Evolutionary conservation across 2,797 vertebrate species (phyloP).

Genomic region (Alca torda): DNA sequence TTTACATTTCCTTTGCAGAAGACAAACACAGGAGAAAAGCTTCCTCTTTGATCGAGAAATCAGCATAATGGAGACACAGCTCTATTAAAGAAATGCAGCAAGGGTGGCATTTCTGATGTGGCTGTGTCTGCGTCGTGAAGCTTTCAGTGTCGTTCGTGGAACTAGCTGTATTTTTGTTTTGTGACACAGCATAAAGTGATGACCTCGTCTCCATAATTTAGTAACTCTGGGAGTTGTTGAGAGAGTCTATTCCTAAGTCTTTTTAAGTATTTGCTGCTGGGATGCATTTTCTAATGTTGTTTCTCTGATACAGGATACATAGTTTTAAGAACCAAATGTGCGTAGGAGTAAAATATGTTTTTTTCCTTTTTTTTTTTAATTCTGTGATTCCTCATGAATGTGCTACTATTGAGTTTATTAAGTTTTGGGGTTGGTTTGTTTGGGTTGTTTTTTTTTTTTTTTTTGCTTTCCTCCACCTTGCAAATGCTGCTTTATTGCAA

Average conservation of each 20-base stretch:
- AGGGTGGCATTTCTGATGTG: background rate
- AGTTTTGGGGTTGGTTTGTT: background rate
- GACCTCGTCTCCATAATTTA: slow-evolving; percentile 14
- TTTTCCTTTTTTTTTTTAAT: background rate
- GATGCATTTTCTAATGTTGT: background rate
- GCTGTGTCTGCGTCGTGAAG: background rate
- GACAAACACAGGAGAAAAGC: slow-evolving; percentile 9
- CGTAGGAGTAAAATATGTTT: background rate
- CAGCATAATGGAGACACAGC: background rate
- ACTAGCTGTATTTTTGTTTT: background rate
- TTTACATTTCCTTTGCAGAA: background rate
- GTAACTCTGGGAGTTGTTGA: background rate
- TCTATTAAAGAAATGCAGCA: background rate
- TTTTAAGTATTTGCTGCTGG: background rate
- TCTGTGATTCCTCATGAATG: background rate
- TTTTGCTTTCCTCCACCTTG: background rate
- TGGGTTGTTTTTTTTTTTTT: too few species aligned
- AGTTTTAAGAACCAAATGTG: background rate
- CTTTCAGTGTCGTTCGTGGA: background rate
- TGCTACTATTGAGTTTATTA: background rate
- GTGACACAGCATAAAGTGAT: background rate
- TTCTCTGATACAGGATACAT: background rate
- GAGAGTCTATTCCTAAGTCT: background rate
- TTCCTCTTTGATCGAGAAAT: background rate
- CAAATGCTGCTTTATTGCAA: background rate